Evolutionary conservation across 2,113 vertebrate genomes (phyloP).

Genomic region (Melanocharis versteri): DNA sequence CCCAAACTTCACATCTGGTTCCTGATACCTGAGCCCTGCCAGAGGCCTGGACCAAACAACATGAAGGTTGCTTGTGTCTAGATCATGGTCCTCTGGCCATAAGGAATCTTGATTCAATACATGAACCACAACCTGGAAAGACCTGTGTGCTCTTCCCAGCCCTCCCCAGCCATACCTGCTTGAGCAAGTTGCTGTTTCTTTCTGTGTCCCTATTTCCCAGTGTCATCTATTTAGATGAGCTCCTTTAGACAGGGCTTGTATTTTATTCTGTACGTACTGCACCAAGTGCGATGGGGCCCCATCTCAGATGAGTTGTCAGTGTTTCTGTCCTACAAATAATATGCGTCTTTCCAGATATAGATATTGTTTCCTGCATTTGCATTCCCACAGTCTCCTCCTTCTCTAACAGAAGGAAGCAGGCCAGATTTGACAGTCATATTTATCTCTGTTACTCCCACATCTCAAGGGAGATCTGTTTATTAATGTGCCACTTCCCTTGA

Average conservation of each 20-base stretch:
- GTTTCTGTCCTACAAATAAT: slow-evolving; percentile 42
- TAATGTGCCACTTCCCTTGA: slow-evolving; percentile 87
- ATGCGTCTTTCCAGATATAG: neutral
- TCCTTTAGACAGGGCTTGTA: neutral
- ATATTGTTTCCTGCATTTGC: slow-evolving; percentile 63
- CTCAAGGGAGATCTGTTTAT: slow-evolving; percentile 87
- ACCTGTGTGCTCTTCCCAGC: neutral
- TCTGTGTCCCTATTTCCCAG: neutral
- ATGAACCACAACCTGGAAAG: neutral
- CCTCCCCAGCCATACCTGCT: neutral
- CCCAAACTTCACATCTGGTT: neutral
- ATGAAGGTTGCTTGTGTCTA: neutral
- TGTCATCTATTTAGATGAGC: neutral
- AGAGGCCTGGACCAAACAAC: neutral
- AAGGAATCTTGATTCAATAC: neutral
- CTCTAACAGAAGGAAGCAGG: slow-evolving; percentile 75
- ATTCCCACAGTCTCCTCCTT: slow-evolving; percentile 63
- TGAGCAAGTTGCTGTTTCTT: neutral
- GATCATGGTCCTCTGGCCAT: neutral
- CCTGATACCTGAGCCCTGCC: neutral
- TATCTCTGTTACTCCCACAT: slow-evolving; percentile 81
- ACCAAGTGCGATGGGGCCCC: neutral
- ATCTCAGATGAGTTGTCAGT: slow-evolving; percentile 21
- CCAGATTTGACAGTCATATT: slow-evolving; percentile 80
- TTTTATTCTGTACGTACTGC: neutral